phyloP scores from a whole-genome alignment of 2,797 vertebrate genomes.

The Tenualosa thibaudeaui region DNA sequence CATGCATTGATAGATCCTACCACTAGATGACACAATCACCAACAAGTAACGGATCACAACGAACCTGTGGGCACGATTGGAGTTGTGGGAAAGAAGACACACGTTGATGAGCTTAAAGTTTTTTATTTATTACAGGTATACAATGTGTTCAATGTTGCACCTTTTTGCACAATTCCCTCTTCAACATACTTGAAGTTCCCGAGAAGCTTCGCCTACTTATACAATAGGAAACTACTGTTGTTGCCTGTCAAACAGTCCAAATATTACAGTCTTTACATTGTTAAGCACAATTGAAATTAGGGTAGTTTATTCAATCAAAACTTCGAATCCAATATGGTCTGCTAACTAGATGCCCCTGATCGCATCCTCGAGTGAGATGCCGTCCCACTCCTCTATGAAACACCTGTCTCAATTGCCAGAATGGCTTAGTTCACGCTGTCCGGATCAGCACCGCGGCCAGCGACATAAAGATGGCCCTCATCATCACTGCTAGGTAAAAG shows the following conservation, averaged over 20 bases:
- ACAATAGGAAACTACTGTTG: background rate
- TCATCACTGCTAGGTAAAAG: background rate
- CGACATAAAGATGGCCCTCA: slow-evolving; percentile 37
- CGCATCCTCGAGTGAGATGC: background rate
- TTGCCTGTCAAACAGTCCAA: background rate
- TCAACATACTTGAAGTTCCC: background rate
- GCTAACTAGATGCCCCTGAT: background rate
- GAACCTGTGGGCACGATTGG: background rate
- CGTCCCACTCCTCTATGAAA: background rate
- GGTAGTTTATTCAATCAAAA: background rate
- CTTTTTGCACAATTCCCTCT: background rate
- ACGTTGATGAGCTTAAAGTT: background rate
- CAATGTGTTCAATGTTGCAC: background rate
- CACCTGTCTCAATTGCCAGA: background rate
- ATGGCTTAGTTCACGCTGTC: background rate
- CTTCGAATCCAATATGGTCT: background rate
- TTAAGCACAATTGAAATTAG: background rate
- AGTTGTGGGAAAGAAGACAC: background rate
- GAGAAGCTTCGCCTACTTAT: background rate
- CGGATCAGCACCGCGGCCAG: slow-evolving; percentile 56
- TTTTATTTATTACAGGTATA: background rate
- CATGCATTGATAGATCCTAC: slow-evolving; percentile 16
- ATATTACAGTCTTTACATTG: background rate
- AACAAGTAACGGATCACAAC: background rate
- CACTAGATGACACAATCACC: slow-evolving; percentile 56